These are phyloP conservation scores for Eupsittula cactorum DNA, from an alignment of 2,113 vertebrate species.

Conservation along the genomic window DNA sequence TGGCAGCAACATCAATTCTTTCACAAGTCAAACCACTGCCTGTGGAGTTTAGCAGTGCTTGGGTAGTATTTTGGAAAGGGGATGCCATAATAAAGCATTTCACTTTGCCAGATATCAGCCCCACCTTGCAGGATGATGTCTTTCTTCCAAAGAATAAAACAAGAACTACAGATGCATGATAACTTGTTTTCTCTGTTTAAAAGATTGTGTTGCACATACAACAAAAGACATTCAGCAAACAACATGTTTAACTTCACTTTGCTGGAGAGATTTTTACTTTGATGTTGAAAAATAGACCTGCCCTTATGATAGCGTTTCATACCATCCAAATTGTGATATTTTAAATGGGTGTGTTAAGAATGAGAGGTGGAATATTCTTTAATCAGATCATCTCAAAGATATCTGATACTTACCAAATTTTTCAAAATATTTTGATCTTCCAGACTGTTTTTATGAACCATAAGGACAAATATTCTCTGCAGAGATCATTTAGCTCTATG, in stretches of 20 bases:
- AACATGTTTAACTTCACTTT: background rate
- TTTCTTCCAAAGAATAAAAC: background rate
- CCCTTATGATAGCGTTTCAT: background rate
- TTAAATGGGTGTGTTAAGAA: slow-evolving; percentile 30
- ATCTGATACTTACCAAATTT: slow-evolving; percentile 9
- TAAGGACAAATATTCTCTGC: slow-evolving; percentile 35
- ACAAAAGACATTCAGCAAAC: background rate
- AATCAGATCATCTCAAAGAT: slow-evolving; percentile 11
- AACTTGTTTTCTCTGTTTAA: background rate
- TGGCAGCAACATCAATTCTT: background rate
- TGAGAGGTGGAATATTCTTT: slow-evolving; percentile 1
- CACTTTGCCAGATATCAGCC: background rate
- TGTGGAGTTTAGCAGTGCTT: background rate
- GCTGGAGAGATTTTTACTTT: background rate
- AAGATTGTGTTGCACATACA: background rate
- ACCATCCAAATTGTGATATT: background rate
- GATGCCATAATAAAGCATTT: background rate
- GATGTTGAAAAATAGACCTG: background rate
- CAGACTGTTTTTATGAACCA: slow-evolving; percentile 39
- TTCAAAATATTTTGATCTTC: slow-evolving; percentile 59
- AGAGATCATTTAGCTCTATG: background rate
- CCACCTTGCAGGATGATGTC: background rate
- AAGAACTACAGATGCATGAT: background rate
- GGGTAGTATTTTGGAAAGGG: background rate
- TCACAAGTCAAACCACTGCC: background rate